These are phyloP conservation scores for Silvanus unidentatus DNA, from an alignment of 2,888 invertebrate genomes.

Conservation along the genomic window DNA sequence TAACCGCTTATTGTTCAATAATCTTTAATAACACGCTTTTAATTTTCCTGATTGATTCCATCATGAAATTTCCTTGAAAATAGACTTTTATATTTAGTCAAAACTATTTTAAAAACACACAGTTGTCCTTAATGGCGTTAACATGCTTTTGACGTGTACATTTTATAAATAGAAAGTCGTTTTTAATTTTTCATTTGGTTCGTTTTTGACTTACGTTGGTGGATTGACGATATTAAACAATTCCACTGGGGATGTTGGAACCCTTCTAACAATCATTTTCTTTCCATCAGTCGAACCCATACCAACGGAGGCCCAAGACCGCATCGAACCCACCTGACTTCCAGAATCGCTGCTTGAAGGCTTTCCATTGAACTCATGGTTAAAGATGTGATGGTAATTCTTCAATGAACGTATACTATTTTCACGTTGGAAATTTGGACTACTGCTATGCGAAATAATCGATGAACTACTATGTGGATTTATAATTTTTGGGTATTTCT, in stretches of 20 bases:
- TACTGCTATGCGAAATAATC: constrained; percentile 26
- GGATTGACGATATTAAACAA: constrained; percentile 80
- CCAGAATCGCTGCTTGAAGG: constrained; percentile 49
- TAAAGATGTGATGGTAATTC: constrained; percentile 27
- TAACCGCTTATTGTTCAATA: too few relatives aligned
- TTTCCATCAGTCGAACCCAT: constrained; percentile 86
- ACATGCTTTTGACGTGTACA: too few relatives aligned
- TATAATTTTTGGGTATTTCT: constrained; percentile 11
- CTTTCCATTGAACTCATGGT: constrained; percentile 13
- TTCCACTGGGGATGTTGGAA: constrained; percentile 80
- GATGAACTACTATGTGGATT: constrained; percentile 15
- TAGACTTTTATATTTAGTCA: too few relatives aligned
- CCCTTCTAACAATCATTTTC: constrained; percentile 75
- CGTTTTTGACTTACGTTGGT: constrained; percentile 74
- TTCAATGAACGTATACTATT: constrained; percentile 34
- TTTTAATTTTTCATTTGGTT: neutral
- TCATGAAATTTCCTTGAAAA: too few relatives aligned
- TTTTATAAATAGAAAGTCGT: too few relatives aligned
- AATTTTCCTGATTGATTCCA: too few relatives aligned
- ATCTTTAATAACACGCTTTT: too few relatives aligned
- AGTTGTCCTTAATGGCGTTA: too few relatives aligned
- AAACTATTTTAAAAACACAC: too few relatives aligned
- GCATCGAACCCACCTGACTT: constrained; percentile 60
- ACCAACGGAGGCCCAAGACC: constrained; percentile 77
- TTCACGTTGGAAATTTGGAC: constrained; percentile 33